These are phyloP conservation scores for Sinhomidia bicolor DNA, from an alignment of 2,888 invertebrate species.

Conservation along the genomic window DNA sequence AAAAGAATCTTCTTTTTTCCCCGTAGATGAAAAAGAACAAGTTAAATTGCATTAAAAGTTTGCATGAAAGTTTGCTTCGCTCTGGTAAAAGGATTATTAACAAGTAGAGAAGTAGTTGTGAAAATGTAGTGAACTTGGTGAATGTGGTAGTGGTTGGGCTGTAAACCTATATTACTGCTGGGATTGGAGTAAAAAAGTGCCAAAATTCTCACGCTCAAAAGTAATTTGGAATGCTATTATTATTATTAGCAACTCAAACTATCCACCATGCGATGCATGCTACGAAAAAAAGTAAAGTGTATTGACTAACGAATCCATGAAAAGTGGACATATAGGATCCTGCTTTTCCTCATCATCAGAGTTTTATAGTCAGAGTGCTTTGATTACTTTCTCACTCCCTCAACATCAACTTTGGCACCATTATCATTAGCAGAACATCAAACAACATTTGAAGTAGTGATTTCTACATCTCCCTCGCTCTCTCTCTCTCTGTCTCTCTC, in stretches of 20 bases:
- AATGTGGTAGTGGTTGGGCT: no score
- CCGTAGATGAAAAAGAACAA: neutral
- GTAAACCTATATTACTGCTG: neutral
- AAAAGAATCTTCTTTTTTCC: slow-evolving; percentile 12
- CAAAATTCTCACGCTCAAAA: slow-evolving; percentile 40
- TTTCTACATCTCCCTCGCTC: no score
- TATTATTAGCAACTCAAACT: no score
- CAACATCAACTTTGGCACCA: neutral
- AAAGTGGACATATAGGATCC: neutral
- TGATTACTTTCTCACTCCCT: neutral
- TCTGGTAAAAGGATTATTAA: neutral
- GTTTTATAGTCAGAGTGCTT: neutral
- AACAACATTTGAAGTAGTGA: no score
- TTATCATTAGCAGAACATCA: slow-evolving; percentile 18
- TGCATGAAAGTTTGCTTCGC: slow-evolving; percentile 11
- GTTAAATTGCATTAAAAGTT: slow-evolving; percentile 38
- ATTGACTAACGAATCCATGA: neutral
- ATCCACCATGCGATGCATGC: no score
- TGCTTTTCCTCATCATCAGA: neutral
- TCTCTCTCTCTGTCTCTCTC: no score
- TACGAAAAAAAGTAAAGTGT: neutral
- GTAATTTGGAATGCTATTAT: neutral
- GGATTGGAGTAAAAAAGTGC: slow-evolving; percentile 22
- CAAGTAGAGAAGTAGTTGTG: slow-evolving; percentile 1
- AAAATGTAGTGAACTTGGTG: neutral